Percentiles rank a stretch among this genome's conserved stretches.
Evolutionary conservation across 2,888 invertebrate genomes (phyloP).

Genomic region (Pyrocoelia pectoralis): DNA sequence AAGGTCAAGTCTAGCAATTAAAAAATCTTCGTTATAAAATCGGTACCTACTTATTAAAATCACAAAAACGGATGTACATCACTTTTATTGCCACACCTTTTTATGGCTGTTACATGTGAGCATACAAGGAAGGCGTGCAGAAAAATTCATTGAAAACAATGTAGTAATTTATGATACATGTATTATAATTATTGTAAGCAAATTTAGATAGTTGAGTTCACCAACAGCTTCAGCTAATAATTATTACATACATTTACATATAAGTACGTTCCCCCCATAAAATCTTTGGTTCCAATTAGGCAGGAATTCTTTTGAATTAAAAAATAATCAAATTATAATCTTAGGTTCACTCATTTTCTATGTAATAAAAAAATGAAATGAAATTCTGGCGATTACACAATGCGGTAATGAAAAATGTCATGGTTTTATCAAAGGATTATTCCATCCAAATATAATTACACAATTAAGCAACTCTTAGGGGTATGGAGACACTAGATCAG

Average conservation of each 20-base stretch:
- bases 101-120: conserved; percentile 16
- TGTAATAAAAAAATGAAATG: no score
- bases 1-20: conserved; percentile 46
- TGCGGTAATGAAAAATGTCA: no score
- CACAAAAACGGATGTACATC: conserved; percentile 31
- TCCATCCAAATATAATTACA: no score
- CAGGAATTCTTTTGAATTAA: background rate
- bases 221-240: conserved; percentile 1
- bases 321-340: conserved; percentile 1
- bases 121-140: conserved; percentile 14
- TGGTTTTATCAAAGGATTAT: no score
- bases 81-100: conserved; percentile 27
- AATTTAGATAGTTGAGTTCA: conserved; percentile 1
- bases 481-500: no score
- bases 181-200: background rate
- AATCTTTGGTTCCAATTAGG: background rate
- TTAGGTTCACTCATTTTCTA: background rate
- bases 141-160: conserved; percentile 12
- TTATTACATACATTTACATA: background rate
- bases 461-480: no score
- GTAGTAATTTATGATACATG: background rate
- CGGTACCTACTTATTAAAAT: conserved; percentile 36
- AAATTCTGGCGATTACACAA: no score
- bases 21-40: conserved; percentile 39
- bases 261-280: background rate